These are phyloP conservation scores for Crotalus horridus DNA, from an alignment of 2,113 vertebrate species.

Conservation along the genomic window DNA sequence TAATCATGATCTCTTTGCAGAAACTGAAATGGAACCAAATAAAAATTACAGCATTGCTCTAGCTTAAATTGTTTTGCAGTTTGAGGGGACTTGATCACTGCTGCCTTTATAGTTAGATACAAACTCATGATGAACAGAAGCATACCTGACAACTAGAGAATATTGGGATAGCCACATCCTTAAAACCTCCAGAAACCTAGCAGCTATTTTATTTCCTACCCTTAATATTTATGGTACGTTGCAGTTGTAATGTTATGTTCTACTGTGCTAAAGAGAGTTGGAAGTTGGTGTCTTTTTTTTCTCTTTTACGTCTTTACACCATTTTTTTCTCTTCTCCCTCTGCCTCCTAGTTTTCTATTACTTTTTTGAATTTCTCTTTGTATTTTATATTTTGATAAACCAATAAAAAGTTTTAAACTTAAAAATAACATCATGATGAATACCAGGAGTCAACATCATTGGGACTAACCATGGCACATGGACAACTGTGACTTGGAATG, in stretches of 20 bases:
- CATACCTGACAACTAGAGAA: accelerated
- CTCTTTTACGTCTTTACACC: too few relatives aligned
- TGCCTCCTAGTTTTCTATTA: too few relatives aligned
- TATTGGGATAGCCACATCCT: accelerated
- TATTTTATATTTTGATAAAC: too few relatives aligned
- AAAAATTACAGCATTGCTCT: not conserved
- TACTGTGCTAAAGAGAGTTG: too few relatives aligned
- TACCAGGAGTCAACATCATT: not conserved
- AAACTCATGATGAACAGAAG: not conserved
- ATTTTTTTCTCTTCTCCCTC: too few relatives aligned
- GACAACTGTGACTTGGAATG: not conserved
- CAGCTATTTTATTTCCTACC: not conserved
- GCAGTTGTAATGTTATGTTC: too few relatives aligned
- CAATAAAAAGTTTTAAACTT: too few relatives aligned
- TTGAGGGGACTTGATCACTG: accelerated
- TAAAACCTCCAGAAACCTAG: not conserved
- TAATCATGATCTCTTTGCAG: not conserved
- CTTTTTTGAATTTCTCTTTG: too few relatives aligned
- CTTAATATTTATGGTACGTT: accelerated
- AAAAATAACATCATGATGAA: not conserved
- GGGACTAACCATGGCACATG: not conserved
- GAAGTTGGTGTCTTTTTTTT: too few relatives aligned
- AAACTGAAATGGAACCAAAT: not conserved
- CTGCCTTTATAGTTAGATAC: not conserved
- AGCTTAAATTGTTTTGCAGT: accelerated